phyloP scores from a whole-genome alignment of 1,140 invertebrate species.

The Aculops lycopersici region DNA sequence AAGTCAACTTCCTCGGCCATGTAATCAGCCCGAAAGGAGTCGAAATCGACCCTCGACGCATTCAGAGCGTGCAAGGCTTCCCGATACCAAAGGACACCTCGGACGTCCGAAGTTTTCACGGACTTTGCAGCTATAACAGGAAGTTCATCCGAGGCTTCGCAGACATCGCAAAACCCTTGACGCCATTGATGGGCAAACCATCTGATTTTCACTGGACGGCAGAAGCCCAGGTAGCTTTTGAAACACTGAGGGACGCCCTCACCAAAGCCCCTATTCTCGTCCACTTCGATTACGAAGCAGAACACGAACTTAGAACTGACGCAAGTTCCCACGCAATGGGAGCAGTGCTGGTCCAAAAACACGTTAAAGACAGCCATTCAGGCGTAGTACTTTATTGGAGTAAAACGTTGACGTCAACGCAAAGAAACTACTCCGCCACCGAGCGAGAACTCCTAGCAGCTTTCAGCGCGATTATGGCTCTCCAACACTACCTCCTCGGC shows the following conservation, averaged over 20 bases:
- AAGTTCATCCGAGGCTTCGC: slow-evolving; percentile 9
- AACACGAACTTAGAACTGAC: neutral
- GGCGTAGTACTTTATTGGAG: no score
- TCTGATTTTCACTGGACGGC: slow-evolving; percentile 2
- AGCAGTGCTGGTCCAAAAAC: slow-evolving; percentile 11
- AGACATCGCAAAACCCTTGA: slow-evolving; percentile 8
- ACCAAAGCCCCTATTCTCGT: neutral
- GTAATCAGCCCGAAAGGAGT: slow-evolving; percentile 13
- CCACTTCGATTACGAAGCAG: neutral
- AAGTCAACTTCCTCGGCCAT: slow-evolving; percentile 13
- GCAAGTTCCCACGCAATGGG: neutral
- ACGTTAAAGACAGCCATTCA: no score
- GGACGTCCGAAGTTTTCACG: slow-evolving; percentile 17
- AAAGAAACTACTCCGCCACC: no score
- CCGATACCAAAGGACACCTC: no score
- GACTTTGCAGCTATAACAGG: slow-evolving; percentile 14
- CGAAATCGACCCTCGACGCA: no score
- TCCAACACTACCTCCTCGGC: no score
- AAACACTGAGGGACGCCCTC: neutral
- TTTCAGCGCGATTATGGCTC: no score
- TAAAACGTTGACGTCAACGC: no score
- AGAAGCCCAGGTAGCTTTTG: neutral
- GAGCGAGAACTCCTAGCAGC: no score
- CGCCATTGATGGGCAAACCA: slow-evolving; percentile 10
- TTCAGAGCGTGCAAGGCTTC: no score